Conservation (phyloP, 2,113 vertebrate genomes). For the Uropsilus gracilis region DNA sequence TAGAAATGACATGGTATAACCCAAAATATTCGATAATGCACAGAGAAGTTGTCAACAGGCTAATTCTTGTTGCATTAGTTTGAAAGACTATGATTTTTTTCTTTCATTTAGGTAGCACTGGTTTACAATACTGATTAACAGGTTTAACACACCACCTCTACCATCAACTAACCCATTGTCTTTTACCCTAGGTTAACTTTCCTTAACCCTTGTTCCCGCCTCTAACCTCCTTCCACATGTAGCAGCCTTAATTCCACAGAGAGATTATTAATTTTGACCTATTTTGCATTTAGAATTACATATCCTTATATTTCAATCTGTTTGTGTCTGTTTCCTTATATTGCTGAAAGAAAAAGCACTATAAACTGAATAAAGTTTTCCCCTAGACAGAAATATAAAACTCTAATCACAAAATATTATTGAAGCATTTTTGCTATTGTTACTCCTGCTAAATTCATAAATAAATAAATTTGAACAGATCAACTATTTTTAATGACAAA, state of each 20-base stretch:
- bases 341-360: background rate
- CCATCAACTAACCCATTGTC: too few species aligned
- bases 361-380: background rate
- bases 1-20: background rate
- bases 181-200: too few species aligned
- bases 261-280: background rate
- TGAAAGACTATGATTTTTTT: background rate
- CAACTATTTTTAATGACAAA: background rate
- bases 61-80: background rate
- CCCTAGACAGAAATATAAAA: background rate
- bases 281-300: background rate
- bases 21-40: background rate
- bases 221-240: too few species aligned
- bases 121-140: too few species aligned
- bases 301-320: background rate
- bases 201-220: too few species aligned
- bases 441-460: conserved; percentile 6
- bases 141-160: too few species aligned
- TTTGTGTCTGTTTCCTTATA: background rate
- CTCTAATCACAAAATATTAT: background rate
- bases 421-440: background rate
- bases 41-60: background rate
- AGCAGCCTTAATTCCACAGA: too few species aligned
- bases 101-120: too few species aligned
- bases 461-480: background rate